A percentile compares a stretch with the other conserved stretches of the same genome.
Evolutionary conservation across 2,888 invertebrate species (phyloP).

Genomic region (Unio pictorum): DNA sequence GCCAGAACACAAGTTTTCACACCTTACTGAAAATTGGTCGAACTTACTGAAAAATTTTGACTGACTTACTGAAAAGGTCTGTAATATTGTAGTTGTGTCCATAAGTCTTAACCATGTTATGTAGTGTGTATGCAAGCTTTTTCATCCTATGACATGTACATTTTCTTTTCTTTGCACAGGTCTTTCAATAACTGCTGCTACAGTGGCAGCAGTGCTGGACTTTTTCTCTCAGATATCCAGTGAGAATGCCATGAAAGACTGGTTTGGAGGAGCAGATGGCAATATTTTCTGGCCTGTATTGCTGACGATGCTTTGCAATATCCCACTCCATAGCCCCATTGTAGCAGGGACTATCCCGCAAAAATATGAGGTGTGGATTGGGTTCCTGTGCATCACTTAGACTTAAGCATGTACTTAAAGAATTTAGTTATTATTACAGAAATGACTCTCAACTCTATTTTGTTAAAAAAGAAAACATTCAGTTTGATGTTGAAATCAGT

Average conservation of each 20-base stretch:
- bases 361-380: conserved; percentile 25
- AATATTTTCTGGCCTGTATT: conserved; percentile 90
- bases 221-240: conserved; percentile 87
- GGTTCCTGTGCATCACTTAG: not conserved
- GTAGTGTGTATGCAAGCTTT: not conserved
- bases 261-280: conserved; percentile 87
- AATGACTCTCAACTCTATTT: too few species aligned
- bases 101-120: too few species aligned
- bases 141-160: not conserved
- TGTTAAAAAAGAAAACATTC: too few species aligned
- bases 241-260: conserved; percentile 85
- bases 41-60: too few species aligned
- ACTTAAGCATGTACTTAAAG: not conserved
- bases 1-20: too few species aligned
- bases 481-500: too few species aligned
- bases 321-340: conserved; percentile 47
- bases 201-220: conserved; percentile 75
- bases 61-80: too few species aligned
- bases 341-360: conserved; percentile 21
- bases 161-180: conserved; percentile 4
- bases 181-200: conserved; percentile 57
- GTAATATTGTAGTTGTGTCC: too few species aligned
- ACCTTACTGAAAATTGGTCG: too few species aligned
- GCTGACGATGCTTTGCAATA: conserved; percentile 77
- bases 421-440: not conserved